Evolutionary conservation across 2,888 invertebrate species (phyloP).

Genomic region (Arctia plantaginis): DNA sequence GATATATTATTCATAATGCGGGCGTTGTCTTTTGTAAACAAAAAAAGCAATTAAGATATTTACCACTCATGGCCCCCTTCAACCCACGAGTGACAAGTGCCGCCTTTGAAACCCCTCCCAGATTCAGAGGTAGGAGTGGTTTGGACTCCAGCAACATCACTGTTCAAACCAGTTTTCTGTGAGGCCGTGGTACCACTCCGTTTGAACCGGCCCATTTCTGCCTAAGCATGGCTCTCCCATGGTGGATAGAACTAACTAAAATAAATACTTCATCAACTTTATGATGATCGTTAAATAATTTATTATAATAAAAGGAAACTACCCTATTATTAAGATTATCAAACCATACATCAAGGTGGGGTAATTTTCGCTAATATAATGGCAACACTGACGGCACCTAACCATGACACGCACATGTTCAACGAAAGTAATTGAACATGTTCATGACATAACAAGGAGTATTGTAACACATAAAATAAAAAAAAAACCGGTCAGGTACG

Average conservation of each 20-base stretch:
- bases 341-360: conserved; percentile 25
- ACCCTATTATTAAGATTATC: not conserved
- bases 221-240: too few species aligned
- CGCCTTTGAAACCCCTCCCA: too few species aligned
- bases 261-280: not conserved
- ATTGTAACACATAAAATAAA: conserved; percentile 34
- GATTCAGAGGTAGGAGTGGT: too few species aligned
- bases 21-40: too few species aligned
- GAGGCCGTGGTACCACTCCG: not conserved
- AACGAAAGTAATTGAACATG: conserved; percentile 47
- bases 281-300: not conserved
- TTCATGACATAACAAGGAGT: conserved; percentile 36
- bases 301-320: not conserved
- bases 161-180: too few species aligned
- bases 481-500: too few species aligned
- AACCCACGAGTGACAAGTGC: too few species aligned
- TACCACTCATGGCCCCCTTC: too few species aligned
- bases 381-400: conserved; percentile 43
- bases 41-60: too few species aligned
- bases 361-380: conserved; percentile 38
- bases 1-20: too few species aligned
- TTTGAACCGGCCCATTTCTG: too few species aligned
- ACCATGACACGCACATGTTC: conserved; percentile 36
- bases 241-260: not conserved
- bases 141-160: too few species aligned